Evolutionary conservation across 2,888 invertebrate genomes (phyloP).

Genomic region (Criorhina ranunculi): DNA sequence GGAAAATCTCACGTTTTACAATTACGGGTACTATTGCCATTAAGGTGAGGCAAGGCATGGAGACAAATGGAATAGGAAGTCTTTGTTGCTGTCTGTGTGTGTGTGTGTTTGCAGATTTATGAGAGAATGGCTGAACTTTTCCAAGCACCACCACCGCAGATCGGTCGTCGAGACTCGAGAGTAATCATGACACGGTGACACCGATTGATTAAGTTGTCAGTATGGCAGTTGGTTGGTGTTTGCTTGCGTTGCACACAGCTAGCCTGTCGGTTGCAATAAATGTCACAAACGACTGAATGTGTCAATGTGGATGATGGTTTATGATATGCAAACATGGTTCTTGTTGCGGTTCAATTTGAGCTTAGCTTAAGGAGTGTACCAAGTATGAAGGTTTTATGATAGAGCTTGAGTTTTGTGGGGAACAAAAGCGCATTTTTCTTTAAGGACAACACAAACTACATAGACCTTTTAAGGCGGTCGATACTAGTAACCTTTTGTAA

Average conservation of each 20-base stretch:
- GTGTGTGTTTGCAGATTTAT: background rate
- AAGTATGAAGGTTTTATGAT: too few relatives aligned
- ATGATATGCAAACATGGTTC: conserved; percentile 14
- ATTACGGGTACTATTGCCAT: conserved; percentile 43
- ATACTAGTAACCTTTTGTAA: too few relatives aligned
- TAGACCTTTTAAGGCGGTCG: too few relatives aligned
- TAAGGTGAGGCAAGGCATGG: conserved; percentile 63
- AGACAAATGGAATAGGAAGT: conserved; percentile 67
- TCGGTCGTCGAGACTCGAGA: background rate
- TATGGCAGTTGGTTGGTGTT: conserved; percentile 17
- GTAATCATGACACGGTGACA: conserved; percentile 56
- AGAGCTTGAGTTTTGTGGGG: too few relatives aligned
- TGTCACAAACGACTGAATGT: conserved; percentile 46
- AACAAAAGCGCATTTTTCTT: too few relatives aligned
- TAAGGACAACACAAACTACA: too few relatives aligned
- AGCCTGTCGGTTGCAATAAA: conserved; percentile 28
- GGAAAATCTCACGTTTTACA: conserved; percentile 75
- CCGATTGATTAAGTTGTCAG: conserved; percentile 69
- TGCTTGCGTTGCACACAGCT: background rate
- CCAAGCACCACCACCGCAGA: background rate
- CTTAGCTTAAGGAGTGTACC: too few relatives aligned
- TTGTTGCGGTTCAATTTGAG: too few relatives aligned
- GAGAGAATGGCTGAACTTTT: conserved; percentile 50
- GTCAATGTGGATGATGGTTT: conserved; percentile 39
- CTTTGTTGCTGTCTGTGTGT: background rate